Evolutionary conservation across 2,888 invertebrate species (phyloP), one percentile per base, ranked within the genome.

Genomic region (Acleris cristana): DNA sequence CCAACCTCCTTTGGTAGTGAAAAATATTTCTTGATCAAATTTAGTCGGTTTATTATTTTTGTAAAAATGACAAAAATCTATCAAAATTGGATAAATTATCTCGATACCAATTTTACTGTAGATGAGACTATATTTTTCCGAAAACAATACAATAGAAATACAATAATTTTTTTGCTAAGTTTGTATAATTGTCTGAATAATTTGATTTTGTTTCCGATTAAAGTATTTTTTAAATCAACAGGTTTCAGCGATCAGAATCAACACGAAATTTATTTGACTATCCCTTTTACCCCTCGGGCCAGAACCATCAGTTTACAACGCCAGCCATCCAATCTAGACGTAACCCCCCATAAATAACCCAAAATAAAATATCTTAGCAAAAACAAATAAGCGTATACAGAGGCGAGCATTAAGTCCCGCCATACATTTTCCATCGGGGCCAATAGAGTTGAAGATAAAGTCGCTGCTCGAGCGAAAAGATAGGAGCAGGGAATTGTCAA

Each of bases 401-500:
- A 52, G 58, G 58, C 64, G 58, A 21, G 63, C 67, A 58, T 67
- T 67, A 67, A 67, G 67, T 53, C 63, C 58, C 58, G 53, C 67
- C 67, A 67, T 67, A 67, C 67, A 67, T 67, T 67, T 66, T 67
- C 67, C 67, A 63, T 67, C 67, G 67, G 58, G 57, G 45, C 66
- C 70, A 70, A 70, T 70, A 65, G 64, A 70, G 56, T 61, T 56
- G 44, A 30, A 69, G 65, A 65, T 69, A 69, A 65, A 65, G 61
- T 65, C 57, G 54, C 53, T 55, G 54, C 58, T 64, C 51, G 45
- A 64, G 70, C 69, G 64, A 61, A 64, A 65, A 71, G 70, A 71
- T 70, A 71, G 57, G 53, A 65, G 45, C 63, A 61, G 65, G 65
- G 59, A 68, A 70, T 70, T 70, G 71, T 71, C 70, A 71, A 71